Percentiles rank a stretch among this genome's conserved stretches.
Conservation (phyloP, 2,888 invertebrate genomes). For the Drosophila algonquin region DNA sequence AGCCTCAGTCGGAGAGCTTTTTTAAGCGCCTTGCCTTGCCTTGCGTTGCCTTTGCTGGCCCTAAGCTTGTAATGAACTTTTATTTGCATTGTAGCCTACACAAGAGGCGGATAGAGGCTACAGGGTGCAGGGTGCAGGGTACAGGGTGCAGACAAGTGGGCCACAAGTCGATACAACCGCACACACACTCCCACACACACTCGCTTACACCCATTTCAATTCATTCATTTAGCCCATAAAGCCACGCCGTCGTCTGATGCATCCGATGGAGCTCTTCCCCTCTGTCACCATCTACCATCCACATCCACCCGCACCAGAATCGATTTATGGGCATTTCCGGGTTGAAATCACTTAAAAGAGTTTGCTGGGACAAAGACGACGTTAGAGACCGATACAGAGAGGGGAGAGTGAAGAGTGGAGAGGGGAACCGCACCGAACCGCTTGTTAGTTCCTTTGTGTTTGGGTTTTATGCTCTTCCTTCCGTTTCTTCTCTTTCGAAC, state of each 20-base stretch:
- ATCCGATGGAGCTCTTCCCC: slow-evolving; percentile 32
- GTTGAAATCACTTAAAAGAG: slow-evolving; percentile 78
- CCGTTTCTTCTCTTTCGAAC: slow-evolving; percentile 23
- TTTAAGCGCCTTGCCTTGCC: slow-evolving; percentile 62
- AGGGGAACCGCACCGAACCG: slow-evolving; percentile 7
- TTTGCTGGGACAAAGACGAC: slow-evolving; percentile 27
- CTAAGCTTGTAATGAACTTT: slow-evolving; percentile 72
- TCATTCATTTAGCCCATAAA: slow-evolving; percentile 76
- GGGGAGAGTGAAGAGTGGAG: slow-evolving; percentile 1
- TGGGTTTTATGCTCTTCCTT: slow-evolving; percentile 45
- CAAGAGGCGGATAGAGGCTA: neutral
- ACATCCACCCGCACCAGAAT: slow-evolving; percentile 50
- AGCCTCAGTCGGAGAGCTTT: slow-evolving; percentile 34
- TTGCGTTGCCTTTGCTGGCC: neutral
- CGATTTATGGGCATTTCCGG: slow-evolving; percentile 77
- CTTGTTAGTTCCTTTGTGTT: slow-evolving; percentile 71
- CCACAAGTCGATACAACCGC: slow-evolving; percentile 75
- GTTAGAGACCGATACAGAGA: slow-evolving; percentile 9
- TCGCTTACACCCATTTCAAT: slow-evolving; percentile 70
- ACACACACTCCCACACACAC: slow-evolving; percentile 23
- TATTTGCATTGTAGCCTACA: slow-evolving; percentile 66
- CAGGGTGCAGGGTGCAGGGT: slow-evolving; percentile 13
- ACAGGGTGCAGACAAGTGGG: slow-evolving; percentile 56
- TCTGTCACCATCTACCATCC: neutral
- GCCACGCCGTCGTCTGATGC: slow-evolving; percentile 48